Conservation (phyloP, 2,113 vertebrate genomes). For the Misgurnus anguillicaudatus region DNA sequence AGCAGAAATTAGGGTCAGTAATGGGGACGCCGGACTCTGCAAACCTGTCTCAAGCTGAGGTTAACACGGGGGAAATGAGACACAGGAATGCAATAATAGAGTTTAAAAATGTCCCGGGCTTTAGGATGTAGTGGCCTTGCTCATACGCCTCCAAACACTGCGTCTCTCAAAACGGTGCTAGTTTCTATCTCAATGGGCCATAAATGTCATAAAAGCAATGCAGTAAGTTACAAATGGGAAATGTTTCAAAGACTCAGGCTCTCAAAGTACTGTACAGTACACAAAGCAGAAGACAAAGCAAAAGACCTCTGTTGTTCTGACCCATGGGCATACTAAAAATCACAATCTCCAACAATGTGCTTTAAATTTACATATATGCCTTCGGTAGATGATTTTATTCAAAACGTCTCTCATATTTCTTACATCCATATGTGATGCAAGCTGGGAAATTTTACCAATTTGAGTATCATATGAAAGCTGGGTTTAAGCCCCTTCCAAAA, state of each 20-base stretch:
- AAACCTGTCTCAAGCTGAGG: conserved; percentile 25
- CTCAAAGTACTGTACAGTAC: neutral
- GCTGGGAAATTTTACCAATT: no score
- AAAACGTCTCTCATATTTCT: no score
- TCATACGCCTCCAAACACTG: neutral
- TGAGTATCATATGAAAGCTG: no score
- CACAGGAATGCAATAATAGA: conserved; percentile 7
- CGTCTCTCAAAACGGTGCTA: neutral
- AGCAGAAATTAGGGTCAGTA: conserved; percentile 32
- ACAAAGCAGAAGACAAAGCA: no score
- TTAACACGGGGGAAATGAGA: conserved; percentile 12
- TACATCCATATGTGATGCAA: no score
- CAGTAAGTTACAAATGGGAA: neutral
- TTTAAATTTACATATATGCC: no score
- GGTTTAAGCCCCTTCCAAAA: no score
- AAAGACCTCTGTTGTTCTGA: no score
- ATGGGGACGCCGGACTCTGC: conserved; percentile 7
- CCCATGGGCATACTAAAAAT: no score
- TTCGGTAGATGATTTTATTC: no score
- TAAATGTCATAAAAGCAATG: neutral
- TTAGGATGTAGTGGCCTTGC: neutral
- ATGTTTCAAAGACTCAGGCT: neutral
- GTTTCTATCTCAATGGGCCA: neutral
- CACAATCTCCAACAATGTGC: no score
- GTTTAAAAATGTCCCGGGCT: neutral